Conservation (phyloP, 2,888 invertebrate genomes). For the Drosophila mimetica region DNA sequence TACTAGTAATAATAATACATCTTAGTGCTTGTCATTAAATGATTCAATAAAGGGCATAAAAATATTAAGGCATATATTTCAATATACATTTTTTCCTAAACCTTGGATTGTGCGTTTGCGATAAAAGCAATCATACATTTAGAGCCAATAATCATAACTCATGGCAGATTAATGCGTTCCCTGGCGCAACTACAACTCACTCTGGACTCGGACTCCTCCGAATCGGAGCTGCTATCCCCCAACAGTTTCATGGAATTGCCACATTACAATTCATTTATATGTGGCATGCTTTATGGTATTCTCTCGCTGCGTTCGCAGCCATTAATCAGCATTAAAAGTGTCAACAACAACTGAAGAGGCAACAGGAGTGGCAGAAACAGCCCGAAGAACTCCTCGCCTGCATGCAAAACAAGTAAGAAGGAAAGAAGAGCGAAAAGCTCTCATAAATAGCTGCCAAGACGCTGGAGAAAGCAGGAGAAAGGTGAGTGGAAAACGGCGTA, state of each 20-base stretch:
- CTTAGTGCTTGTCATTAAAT: too few species aligned
- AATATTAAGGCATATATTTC: too few species aligned
- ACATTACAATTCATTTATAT: conserved; percentile 73
- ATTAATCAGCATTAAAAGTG: conserved; percentile 76
- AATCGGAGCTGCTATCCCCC: conserved; percentile 2
- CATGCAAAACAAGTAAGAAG: conserved; percentile 57
- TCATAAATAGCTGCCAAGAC: conserved; percentile 68
- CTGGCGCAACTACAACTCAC: conserved; percentile 33
- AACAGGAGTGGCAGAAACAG: conserved; percentile 11
- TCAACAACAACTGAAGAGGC: conserved; percentile 58
- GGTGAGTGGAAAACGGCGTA: conserved; percentile 4
- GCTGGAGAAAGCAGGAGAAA: conserved; percentile 1
- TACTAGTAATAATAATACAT: too few species aligned
- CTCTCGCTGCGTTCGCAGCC: conserved; percentile 53
- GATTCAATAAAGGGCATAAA: too few species aligned
- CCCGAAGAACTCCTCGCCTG: conserved; percentile 29
- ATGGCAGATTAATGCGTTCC: conserved; percentile 55
- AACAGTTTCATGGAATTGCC: conserved; percentile 25
- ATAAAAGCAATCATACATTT: conserved; percentile 30
- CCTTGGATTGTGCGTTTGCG: background rate
- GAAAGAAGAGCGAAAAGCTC: conserved; percentile 47
- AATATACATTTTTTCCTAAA: background rate
- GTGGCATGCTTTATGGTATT: conserved; percentile 69
- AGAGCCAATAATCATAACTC: conserved; percentile 50
- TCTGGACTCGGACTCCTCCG: background rate